phyloP scores from a whole-genome alignment of 2,888 invertebrate species.

The Oasisia sp. region DNA sequence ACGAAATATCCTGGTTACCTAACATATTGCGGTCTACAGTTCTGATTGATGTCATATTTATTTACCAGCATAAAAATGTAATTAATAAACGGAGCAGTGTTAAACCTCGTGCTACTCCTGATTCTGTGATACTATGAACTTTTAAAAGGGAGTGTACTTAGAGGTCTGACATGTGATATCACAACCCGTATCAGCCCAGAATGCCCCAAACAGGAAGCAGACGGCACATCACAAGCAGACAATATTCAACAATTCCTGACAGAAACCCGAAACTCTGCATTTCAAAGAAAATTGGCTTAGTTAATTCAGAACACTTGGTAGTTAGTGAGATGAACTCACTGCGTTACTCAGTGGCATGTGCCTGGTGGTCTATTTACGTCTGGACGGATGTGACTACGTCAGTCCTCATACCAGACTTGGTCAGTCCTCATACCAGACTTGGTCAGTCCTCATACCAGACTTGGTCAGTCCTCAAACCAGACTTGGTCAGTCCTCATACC shows the following conservation, averaged over 20 bases:
- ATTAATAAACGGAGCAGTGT: neutral
- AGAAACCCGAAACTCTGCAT: neutral
- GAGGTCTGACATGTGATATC: neutral
- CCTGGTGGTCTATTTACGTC: neutral
- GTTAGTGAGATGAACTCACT: neutral
- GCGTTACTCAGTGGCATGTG: neutral
- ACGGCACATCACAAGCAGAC: neutral
- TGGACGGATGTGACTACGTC: neutral
- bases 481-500: too few relatives aligned
- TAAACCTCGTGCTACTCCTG: neutral
- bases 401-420: too few relatives aligned
- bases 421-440: too few relatives aligned
- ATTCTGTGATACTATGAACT: neutral
- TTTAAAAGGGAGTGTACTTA: neutral
- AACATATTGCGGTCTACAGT: neutral
- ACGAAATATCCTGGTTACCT: neutral
- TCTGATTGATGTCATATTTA: neutral
- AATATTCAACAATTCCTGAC: slow-evolving; percentile 4
- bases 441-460: too few relatives aligned
- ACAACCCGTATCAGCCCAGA: neutral
- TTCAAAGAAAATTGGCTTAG: slow-evolving; percentile 13
- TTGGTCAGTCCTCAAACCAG: too few relatives aligned
- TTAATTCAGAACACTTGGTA: slow-evolving; percentile 10
- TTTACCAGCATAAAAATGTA: neutral
- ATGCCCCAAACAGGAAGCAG: neutral